Conservation (phyloP, 2,797 vertebrate genomes). For the Miopithecus talapoin region DNA sequence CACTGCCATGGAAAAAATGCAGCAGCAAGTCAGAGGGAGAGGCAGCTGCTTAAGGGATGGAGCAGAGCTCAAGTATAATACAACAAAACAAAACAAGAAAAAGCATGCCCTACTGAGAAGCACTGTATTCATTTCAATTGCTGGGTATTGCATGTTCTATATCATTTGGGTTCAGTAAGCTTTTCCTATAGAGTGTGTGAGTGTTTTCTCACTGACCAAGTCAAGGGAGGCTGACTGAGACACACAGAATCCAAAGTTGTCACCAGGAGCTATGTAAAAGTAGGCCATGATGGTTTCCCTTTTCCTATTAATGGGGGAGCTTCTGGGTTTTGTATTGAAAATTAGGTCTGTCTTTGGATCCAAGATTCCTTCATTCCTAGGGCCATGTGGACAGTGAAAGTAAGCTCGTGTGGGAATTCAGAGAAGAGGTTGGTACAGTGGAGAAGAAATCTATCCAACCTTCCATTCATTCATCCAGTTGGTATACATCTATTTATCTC, state of each 20-base stretch:
- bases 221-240: neutral
- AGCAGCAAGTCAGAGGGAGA: slow-evolving; percentile 9
- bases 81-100: neutral
- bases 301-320: neutral
- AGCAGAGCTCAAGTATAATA: neutral
- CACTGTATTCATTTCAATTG: neutral
- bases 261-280: neutral
- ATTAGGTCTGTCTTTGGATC: neutral
- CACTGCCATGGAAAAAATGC: slow-evolving; percentile 87
- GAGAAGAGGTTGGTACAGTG: neutral
- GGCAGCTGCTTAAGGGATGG: neutral
- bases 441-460: neutral
- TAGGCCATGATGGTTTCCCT: neutral
- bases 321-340: neutral
- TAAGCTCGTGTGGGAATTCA: neutral
- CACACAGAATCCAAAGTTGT: neutral
- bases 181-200: neutral
- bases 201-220: neutral
- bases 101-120: neutral
- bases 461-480: neutral
- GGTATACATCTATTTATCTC: neutral
- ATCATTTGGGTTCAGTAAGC: neutral
- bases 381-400: neutral
- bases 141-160: accelerated
- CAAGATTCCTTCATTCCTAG: neutral